These are phyloP conservation scores for Thelaira solivaga DNA, from an alignment of 2,888 invertebrate genomes.

Conservation along the genomic window DNA sequence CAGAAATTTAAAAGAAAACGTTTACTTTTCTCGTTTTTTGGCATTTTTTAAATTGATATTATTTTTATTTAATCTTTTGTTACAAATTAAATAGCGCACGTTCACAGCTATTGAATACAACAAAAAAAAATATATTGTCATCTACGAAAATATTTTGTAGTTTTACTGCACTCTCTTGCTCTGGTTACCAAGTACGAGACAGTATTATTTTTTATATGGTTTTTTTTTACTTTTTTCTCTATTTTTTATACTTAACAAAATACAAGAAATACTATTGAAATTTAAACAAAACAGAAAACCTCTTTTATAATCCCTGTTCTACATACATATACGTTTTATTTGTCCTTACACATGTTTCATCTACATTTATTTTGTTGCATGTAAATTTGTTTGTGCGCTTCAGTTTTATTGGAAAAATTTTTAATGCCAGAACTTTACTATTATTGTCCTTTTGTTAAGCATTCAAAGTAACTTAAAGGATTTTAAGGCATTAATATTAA, in stretches of 20 bases:
- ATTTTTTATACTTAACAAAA: not conserved
- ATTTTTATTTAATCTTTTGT: too few species aligned
- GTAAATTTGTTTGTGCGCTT: not conserved
- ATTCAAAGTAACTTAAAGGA: constrained; percentile 8
- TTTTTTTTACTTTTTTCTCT: not conserved
- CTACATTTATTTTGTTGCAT: not conserved
- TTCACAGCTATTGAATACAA: too few species aligned
- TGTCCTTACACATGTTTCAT: not conserved
- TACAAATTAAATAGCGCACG: too few species aligned
- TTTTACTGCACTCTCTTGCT: too few species aligned
- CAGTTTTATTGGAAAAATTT: constrained; percentile 19
- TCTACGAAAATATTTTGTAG: too few species aligned
- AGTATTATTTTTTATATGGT: constrained; percentile 26
- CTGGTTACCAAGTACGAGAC: constrained; percentile 27
- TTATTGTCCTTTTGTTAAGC: constrained; percentile 17
- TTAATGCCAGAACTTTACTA: constrained; percentile 37
- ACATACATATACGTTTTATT: not conserved
- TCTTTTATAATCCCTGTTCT: constrained; percentile 21
- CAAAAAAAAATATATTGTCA: too few species aligned
- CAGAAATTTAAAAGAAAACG: too few species aligned
- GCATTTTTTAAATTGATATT: too few species aligned
- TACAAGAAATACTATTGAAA: constrained; percentile 15
- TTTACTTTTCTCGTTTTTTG: too few species aligned
- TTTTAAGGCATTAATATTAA: constrained; percentile 46
- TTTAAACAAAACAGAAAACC: constrained; percentile 4